Percentiles rank a stretch among this genome's conserved stretches.
Conservation (phyloP, 2,113 vertebrate species). For the Sardina pilchardus region DNA sequence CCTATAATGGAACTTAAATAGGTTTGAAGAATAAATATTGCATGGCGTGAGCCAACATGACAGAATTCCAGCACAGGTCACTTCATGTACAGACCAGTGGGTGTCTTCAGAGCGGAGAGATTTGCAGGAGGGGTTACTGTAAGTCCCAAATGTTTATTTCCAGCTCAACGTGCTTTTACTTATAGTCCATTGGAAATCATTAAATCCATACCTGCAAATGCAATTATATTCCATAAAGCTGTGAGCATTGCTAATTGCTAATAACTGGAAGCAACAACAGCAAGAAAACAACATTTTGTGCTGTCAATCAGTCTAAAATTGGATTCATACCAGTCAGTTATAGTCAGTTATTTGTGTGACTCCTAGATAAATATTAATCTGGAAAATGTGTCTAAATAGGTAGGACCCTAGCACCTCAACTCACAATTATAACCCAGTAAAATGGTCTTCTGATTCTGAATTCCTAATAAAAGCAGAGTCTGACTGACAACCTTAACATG, state of each 20-base stretch:
- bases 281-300: neutral
- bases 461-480: neutral
- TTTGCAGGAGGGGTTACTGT: neutral
- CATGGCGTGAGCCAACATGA: neutral
- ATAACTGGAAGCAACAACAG: neutral
- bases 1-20: conserved; percentile 17
- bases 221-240: neutral
- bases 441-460: neutral
- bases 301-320: conserved; percentile 69
- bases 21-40: conserved; percentile 27
- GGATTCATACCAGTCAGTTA: conserved; percentile 66
- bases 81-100: neutral
- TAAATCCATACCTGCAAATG: neutral
- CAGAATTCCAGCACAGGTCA: neutral
- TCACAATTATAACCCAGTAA: neutral
- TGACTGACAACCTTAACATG: neutral
- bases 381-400: neutral
- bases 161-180: neutral
- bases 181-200: neutral
- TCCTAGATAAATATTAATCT: conserved; percentile 33
- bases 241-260: conserved; percentile 4
- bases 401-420: neutral
- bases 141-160: neutral
- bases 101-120: neutral
- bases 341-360: conserved; percentile 64